phyloP scores from a whole-genome alignment of 1,140 invertebrate species.

The Lasaia peninsularis region DNA sequence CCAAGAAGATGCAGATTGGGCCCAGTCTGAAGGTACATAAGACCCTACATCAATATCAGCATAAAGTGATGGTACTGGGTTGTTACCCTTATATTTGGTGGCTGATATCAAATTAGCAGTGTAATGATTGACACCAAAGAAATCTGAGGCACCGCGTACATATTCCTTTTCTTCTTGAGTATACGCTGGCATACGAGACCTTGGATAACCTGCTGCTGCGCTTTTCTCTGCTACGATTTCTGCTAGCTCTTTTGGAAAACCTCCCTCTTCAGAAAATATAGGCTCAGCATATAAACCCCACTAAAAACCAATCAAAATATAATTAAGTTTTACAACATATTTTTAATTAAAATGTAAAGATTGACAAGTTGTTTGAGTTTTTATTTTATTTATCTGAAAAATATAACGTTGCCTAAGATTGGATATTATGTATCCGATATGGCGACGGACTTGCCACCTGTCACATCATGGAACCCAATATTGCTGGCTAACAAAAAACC shows the following conservation, averaged over 20 bases:
- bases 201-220: slow-evolving; percentile 56
- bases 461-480: too few relatives aligned
- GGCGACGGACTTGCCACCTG: too few relatives aligned
- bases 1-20: slow-evolving; percentile 31
- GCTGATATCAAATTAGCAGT: slow-evolving; percentile 50
- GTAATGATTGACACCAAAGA: slow-evolving; percentile 83
- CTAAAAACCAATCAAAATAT: slow-evolving; percentile 64
- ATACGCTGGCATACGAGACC: slow-evolving; percentile 76
- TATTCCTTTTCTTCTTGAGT: slow-evolving; percentile 70
- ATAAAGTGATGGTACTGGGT: slow-evolving; percentile 32
- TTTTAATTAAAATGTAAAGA: too few relatives aligned
- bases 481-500: too few relatives aligned
- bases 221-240: slow-evolving; percentile 76
- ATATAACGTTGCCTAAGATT: too few relatives aligned
- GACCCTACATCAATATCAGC: slow-evolving; percentile 33
- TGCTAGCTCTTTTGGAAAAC: slow-evolving; percentile 80
- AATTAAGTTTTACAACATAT: too few relatives aligned
- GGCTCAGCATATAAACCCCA: slow-evolving; percentile 78
- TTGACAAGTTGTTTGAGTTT: too few relatives aligned
- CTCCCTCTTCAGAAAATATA: slow-evolving; percentile 78
- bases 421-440: too few relatives aligned
- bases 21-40: slow-evolving; percentile 31
- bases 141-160: slow-evolving; percentile 79
- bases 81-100: slow-evolving; percentile 18
- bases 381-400: too few relatives aligned